phyloP scores from a whole-genome alignment of 2,797 vertebrate genomes.

The Falco columbarius region DNA sequence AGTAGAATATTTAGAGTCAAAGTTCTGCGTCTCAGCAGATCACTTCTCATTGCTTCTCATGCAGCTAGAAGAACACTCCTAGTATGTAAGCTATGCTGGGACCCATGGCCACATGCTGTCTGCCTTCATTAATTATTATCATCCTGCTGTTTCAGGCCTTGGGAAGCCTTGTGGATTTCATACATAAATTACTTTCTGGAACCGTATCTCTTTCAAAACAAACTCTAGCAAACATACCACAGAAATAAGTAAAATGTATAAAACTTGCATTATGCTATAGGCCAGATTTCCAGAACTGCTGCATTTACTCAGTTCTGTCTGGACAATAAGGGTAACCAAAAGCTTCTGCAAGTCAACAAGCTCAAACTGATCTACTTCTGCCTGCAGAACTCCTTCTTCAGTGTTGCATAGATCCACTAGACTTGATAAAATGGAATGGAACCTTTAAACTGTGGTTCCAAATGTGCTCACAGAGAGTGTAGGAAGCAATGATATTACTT shows the following conservation, averaged over 20 bases:
- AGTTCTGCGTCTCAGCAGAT: not conserved
- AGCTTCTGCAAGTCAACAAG: not conserved
- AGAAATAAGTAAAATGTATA: not conserved
- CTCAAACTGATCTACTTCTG: not conserved
- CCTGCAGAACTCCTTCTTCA: not conserved
- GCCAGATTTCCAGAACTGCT: not conserved
- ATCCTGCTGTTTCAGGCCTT: not conserved
- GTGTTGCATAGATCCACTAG: not conserved
- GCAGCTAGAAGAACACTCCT: not conserved
- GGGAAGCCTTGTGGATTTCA: not conserved
- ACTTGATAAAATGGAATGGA: not conserved
- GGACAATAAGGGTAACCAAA: not conserved
- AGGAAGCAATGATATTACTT: not conserved
- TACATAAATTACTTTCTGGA: conserved; percentile 2
- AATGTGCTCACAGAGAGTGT: not conserved
- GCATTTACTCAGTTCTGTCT: not conserved
- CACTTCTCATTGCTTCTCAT: not conserved
- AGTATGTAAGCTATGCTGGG: not conserved
- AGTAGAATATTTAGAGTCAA: not conserved
- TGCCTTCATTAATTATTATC: conserved; percentile 23
- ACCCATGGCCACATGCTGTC: not conserved
- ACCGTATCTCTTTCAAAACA: not conserved
- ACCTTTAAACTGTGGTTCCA: not conserved
- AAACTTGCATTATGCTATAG: not conserved
- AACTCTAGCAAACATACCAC: not conserved